Evolutionary conservation across 1,140 invertebrate species (phyloP).

Genomic region (Kradibia gibbosae): DNA sequence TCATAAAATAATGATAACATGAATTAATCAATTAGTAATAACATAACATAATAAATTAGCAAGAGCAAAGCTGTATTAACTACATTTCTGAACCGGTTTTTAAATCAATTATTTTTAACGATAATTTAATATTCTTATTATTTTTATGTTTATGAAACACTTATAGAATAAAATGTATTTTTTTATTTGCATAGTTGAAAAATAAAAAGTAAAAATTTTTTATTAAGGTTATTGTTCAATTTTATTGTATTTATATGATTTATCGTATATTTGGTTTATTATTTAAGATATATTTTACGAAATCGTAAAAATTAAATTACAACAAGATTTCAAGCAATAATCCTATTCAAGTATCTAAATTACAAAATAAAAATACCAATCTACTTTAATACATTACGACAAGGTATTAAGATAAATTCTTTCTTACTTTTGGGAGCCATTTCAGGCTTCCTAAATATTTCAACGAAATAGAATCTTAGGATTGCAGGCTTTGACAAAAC

Average conservation of each 20-base stretch:
- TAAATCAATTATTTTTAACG: not conserved
- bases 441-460: not conserved
- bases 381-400: not conserved
- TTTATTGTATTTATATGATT: too few species aligned
- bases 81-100: not conserved
- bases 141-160: not conserved
- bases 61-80: not conserved
- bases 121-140: not conserved
- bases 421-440: not conserved
- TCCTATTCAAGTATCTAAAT: not conserved
- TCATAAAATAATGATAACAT: not conserved
- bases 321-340: too few species aligned
- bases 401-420: not conserved
- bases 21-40: not conserved
- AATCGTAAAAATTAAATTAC: too few species aligned
- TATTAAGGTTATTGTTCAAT: too few species aligned
- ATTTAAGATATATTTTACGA: too few species aligned
- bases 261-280: not conserved
- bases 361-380: constrained; percentile 1
- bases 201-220: too few species aligned
- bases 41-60: not conserved
- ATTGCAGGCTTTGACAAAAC: not conserved
- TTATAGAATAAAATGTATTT: too few species aligned
- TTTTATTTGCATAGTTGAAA: too few species aligned
- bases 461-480: not conserved